Base-by-base conservation (phyloP, 2,113 vertebrate species). In the Neodontobutis hainanensis region DNA sequence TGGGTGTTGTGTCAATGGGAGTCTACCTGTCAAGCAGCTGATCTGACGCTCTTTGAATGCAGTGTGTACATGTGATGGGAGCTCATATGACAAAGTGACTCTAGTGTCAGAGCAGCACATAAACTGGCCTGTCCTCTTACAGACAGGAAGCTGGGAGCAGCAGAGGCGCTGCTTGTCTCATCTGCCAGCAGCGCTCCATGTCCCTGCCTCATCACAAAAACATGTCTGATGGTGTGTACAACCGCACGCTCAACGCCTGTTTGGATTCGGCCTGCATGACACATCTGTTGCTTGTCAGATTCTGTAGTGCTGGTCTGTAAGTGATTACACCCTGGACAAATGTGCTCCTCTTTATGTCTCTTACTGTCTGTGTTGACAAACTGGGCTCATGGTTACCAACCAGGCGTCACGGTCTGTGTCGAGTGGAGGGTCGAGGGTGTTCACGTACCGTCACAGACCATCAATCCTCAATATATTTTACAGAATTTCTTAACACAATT, bases 221-320 rank as follows among this genome's bases (percentile, higher is more conserved):
- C 70, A 11, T 14, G 73, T 88, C 77, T 89, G 82, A 89, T 78
- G 63, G 67, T 45, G 81, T 57, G 73, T 65, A 46, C 76, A 16
- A 64, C 73, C 67, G 77, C 40, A 11, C 1, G 73, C 68, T 14
- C 79, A 86, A 75, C 45, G 70, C 75, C 82, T 84, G 83, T 85
- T 88, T 86, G 87, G 83, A 89, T 88, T 75, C 71, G 82, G 81
- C 73, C 69, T 38, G 77, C 76, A 81, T 82, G 88, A 88, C 86
- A 88, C 89, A 90, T 90, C 87, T 92, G 91, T 84, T 90, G 87
- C 85, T 71, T 87, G 90, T 93, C 92, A 89, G 59, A 72, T 85
- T 58, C 75, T 48, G 77, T 88, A 74, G 83, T 27, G 70, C 58
- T 51, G 47, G 57, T 78, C 80, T 82, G 77, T 4, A 32, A 78